Conservation (phyloP, 2,797 vertebrate genomes). For the Sus cebifrons region DNA sequence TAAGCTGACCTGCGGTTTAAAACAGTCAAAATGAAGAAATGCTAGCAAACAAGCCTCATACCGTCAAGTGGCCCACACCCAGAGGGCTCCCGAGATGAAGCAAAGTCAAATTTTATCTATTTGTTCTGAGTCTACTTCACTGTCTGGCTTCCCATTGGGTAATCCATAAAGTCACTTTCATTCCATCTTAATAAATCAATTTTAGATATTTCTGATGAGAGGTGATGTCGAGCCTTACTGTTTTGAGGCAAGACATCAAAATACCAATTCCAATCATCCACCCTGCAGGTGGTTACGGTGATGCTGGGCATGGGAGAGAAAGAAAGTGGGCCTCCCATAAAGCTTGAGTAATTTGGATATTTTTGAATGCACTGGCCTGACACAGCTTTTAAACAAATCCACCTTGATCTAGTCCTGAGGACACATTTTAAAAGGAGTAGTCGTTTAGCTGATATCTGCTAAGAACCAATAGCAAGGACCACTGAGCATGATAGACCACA, state of each 20-base stretch:
- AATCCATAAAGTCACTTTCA: slow-evolving; percentile 80
- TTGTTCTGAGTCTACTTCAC: slow-evolving; percentile 35
- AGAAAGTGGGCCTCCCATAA: neutral
- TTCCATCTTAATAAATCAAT: slow-evolving; percentile 84
- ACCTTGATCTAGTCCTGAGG: neutral
- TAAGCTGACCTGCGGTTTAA: slow-evolving; percentile 25
- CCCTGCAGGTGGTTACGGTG: neutral
- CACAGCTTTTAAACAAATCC: neutral
- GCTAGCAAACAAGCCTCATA: neutral
- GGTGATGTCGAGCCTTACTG: slow-evolving; percentile 73
- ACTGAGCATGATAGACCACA: neutral
- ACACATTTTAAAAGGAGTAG: slow-evolving; percentile 19
- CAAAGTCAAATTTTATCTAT: slow-evolving; percentile 74
- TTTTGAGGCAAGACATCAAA: slow-evolving; percentile 80
- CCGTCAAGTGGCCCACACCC: neutral
- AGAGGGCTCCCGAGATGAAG: slow-evolving; percentile 54
- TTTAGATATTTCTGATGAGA: slow-evolving; percentile 83
- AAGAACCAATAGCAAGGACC: neutral
- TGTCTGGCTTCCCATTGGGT: slow-evolving; percentile 56
- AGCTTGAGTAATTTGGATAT: neutral
- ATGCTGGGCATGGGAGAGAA: neutral
- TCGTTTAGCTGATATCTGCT: slow-evolving; percentile 11
- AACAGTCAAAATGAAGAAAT: neutral
- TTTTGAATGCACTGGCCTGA: neutral
- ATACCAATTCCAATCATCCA: slow-evolving; percentile 75